Evolutionary conservation across 2,888 invertebrate species (phyloP).

Genomic region (Zele albiditarsus): DNA sequence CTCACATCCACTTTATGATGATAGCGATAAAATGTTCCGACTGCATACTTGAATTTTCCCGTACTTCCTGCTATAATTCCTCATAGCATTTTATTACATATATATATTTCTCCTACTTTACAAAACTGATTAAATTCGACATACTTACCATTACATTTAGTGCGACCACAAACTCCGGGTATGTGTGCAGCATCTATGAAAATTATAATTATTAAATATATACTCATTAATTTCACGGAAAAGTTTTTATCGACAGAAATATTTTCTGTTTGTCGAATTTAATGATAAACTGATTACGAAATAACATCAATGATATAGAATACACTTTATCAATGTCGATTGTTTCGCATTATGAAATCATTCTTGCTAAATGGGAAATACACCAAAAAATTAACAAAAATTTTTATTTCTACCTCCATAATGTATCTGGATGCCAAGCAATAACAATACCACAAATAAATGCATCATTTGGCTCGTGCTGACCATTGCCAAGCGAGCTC

Average conservation of each 20-base stretch:
- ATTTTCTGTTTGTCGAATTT: background rate
- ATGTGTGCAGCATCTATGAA: constrained; percentile 63
- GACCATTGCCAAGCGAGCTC: constrained; percentile 23
- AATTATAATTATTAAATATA: constrained; percentile 2
- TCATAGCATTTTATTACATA: background rate
- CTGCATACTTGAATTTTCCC: constrained; percentile 79
- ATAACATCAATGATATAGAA: background rate
- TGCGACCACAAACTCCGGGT: constrained; percentile 62
- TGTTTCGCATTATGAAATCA: too few relatives aligned
- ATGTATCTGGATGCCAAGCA: background rate
- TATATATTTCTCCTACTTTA: constrained; percentile 24
- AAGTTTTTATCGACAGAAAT: background rate
- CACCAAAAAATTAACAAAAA: background rate
- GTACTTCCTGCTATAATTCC: constrained; percentile 72
- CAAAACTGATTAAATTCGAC: constrained; percentile 2
- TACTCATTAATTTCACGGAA: background rate
- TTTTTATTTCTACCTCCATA: constrained; percentile 17
- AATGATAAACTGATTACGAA: background rate
- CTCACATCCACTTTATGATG: constrained; percentile 82
- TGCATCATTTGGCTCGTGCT: constrained; percentile 10
- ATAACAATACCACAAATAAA: constrained; percentile 14
- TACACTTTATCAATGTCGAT: background rate
- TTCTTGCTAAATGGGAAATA: background rate
- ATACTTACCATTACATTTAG: constrained; percentile 65
- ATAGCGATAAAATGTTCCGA: constrained; percentile 79